A percentile compares a stretch with the other conserved stretches of the same genome.
phyloP scores from a whole-genome alignment of 2,888 invertebrate genomes.

The Synanthedon andrenaeformis region DNA sequence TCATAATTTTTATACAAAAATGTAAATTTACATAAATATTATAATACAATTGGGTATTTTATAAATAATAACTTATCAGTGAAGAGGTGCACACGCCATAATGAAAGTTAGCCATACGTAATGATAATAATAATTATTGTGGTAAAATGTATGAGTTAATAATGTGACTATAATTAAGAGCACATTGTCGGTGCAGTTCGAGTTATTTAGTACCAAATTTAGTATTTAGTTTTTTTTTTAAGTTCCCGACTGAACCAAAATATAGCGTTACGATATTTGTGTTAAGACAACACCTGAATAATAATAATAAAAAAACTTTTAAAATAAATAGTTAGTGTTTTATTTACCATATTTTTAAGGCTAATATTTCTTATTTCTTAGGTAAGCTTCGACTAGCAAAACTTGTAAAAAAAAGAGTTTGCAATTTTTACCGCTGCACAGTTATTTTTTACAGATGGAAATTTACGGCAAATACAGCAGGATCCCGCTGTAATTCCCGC shows the following conservation, averaged over 20 bases:
- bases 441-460: too few species aligned
- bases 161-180: background rate
- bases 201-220: constrained; percentile 53
- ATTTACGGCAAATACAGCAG: too few species aligned
- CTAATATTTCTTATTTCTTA: too few species aligned
- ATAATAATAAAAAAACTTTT: constrained; percentile 40
- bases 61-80: constrained; percentile 16
- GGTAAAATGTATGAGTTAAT: background rate
- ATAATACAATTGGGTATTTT: too few species aligned
- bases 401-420: too few species aligned
- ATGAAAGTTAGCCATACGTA: constrained; percentile 36
- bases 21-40: too few species aligned
- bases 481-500: too few species aligned
- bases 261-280: constrained; percentile 50
- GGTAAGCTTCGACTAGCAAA: too few species aligned
- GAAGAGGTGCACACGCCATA: constrained; percentile 45
- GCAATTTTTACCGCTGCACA: too few species aligned
- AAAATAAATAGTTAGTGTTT: background rate
- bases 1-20: too few species aligned
- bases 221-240: constrained; percentile 52
- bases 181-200: constrained; percentile 22
- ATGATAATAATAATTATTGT: background rate
- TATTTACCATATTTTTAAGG: too few species aligned
- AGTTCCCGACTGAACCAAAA: constrained; percentile 71
- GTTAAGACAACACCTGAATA: constrained; percentile 51